Evolutionary conservation across 2,113 vertebrate species (phyloP).

Genomic region (Sylvilagus bachmani): DNA sequence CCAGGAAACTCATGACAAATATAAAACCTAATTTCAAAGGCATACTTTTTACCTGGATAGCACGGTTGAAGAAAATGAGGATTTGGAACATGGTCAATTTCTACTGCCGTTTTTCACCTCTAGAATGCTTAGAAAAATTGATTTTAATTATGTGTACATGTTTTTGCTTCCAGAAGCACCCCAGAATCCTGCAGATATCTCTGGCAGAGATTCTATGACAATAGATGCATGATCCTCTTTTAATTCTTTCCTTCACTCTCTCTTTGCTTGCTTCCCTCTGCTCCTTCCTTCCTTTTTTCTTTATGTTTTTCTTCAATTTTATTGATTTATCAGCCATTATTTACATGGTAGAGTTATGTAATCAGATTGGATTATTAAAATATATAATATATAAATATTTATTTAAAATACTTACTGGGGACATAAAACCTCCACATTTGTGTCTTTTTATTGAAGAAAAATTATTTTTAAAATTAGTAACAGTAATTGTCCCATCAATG

Average conservation of each 20-base stretch:
- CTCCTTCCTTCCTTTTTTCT: background rate
- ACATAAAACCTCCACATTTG: accelerated
- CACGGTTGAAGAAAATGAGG: background rate
- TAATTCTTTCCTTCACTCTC: background rate
- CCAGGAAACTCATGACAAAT: background rate
- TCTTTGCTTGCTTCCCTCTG: background rate
- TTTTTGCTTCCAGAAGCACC: background rate
- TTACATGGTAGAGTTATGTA: background rate
- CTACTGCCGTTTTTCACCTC: background rate
- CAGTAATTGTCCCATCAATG: background rate
- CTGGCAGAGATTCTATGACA: background rate
- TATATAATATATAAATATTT: background rate
- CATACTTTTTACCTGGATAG: background rate
- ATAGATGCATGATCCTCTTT: background rate
- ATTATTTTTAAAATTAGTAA: background rate
- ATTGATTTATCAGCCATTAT: background rate
- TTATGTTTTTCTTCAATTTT: background rate
- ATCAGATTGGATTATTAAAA: background rate
- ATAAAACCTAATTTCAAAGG: background rate
- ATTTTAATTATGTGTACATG: background rate
- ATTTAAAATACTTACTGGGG: background rate
- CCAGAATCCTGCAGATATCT: background rate
- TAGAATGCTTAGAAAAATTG: background rate
- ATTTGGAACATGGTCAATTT: background rate
- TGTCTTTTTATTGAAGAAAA: background rate